These are phyloP conservation scores for Alcedo atthis DNA, from an alignment of 2,797 vertebrate genomes.

Conservation along the genomic window DNA sequence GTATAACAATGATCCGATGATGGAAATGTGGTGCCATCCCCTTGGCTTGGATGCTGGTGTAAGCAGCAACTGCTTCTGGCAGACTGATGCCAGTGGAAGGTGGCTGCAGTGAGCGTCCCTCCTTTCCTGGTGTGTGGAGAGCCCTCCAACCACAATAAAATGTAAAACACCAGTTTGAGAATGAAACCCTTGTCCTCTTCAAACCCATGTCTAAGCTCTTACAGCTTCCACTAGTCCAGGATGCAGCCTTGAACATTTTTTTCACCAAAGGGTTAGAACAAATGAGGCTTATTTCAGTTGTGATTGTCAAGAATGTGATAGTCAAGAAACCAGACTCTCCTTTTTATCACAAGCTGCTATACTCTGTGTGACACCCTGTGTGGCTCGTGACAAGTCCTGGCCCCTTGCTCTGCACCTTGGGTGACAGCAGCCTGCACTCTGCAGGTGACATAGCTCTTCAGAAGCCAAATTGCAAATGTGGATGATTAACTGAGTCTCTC, in stretches of 20 bases:
- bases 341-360: background rate
- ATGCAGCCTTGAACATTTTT: background rate
- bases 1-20: background rate
- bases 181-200: background rate
- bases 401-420: too few relatives aligned
- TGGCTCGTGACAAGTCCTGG: too few relatives aligned
- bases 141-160: background rate
- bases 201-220: fast-evolving
- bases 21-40: background rate
- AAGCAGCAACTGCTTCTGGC: background rate
- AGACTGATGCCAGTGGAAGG: background rate
- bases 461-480: background rate
- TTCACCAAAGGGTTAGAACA: background rate
- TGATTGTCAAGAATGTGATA: background rate
- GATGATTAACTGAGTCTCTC: background rate
- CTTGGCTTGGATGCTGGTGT: background rate
- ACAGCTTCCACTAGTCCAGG: background rate
- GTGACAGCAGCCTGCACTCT: too few relatives aligned
- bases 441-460: too few relatives aligned
- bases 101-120: background rate
- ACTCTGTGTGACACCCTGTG: too few relatives aligned
- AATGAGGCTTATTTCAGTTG: background rate
- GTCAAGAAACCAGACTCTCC: background rate
- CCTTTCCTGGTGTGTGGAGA: fast-evolving
- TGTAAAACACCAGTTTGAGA: background rate